Evolutionary conservation across 1,140 invertebrate species (phyloP), one percentile per base, ranked within the genome.

Genomic region (Solenopsis fugax): DNA sequence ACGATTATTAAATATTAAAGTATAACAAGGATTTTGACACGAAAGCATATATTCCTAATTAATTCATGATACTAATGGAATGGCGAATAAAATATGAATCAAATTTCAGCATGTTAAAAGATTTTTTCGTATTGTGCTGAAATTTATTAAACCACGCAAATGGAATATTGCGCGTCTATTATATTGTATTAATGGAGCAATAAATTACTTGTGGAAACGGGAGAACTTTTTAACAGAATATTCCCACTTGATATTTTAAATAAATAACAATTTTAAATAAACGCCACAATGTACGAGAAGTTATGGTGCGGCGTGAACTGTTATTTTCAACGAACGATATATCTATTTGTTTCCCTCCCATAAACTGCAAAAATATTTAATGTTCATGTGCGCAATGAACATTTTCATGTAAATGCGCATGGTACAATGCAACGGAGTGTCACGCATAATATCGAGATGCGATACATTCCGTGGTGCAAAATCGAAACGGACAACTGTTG

Each of bases 251-350:
- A 84, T 75, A 21, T 60, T 60, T 84, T 60, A 75, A 84, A 75
- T 84, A 84, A 84, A 84, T 84, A 84, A 84, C 54, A 73, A 34
- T 73, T 84, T 75, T 60, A 60, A 60, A 84, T 75, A 73, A 84
- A 84, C 56, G 24, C 41, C 54, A 62, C n/a, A 24, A 18, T 60
- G 18, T 48, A 50, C 56, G 67, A 29, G 41, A 54, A 84, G n/a
- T 84, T 75, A 84, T 60, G 41, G 29, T 13, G 18, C 41, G 24
- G n/a, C 10, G 5, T n/a, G n/a, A 54, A 69, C 62, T 67, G 77
- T 80, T 69, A 58, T 75, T 84, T 75, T 75, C 41, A 58, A 60
- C 69, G 29, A 18, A 12, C 56, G 29, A 62, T 60, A 73, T 73
- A 64, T 62, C n/a, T 45, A 34, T 67, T 67, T 65, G 24, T 37